Evolutionary conservation across 2,797 vertebrate species (phyloP).

Genomic region (Tenualosa ilisha): DNA sequence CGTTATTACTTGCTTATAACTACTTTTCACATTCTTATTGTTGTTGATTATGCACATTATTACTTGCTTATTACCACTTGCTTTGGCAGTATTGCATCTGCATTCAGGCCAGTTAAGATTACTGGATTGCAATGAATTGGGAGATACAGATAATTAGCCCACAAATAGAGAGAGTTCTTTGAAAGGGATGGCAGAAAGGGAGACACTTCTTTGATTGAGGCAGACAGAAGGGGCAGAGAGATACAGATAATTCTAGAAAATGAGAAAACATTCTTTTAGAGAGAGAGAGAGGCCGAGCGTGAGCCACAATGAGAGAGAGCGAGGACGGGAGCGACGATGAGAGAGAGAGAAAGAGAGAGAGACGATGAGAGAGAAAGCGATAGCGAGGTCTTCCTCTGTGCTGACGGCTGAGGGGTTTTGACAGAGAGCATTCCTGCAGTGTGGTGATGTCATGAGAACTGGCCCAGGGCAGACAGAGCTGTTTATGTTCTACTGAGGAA

Average conservation of each 20-base stretch:
- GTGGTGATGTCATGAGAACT: constrained; percentile 85
- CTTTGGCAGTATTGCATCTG: no score
- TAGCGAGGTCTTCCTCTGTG: constrained; percentile 49
- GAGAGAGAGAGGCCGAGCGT: neutral
- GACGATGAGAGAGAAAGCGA: neutral
- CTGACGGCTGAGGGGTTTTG: constrained; percentile 69
- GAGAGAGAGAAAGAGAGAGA: constrained; percentile 22
- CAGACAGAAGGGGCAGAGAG: constrained; percentile 33
- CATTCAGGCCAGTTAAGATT: no score
- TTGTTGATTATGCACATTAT: no score
- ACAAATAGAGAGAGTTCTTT: neutral
- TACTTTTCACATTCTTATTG: no score
- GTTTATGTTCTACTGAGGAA: constrained; percentile 79
- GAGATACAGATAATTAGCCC: neutral
- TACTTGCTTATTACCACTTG: no score
- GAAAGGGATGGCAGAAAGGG: constrained; percentile 4
- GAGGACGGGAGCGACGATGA: constrained; percentile 24
- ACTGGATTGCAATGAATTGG: neutral
- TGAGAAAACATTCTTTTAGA: constrained; percentile 38
- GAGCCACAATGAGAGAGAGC: constrained; percentile 8
- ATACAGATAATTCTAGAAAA: constrained; percentile 34
- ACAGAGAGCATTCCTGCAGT: constrained; percentile 79
- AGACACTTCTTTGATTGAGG: constrained; percentile 27
- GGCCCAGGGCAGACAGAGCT: constrained; percentile 77
- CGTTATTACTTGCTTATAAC: no score